Evolutionary conservation across 2,888 invertebrate species (phyloP), one percentile per base, ranked within the genome.

Genomic region (Neoitamus cyanurus): DNA sequence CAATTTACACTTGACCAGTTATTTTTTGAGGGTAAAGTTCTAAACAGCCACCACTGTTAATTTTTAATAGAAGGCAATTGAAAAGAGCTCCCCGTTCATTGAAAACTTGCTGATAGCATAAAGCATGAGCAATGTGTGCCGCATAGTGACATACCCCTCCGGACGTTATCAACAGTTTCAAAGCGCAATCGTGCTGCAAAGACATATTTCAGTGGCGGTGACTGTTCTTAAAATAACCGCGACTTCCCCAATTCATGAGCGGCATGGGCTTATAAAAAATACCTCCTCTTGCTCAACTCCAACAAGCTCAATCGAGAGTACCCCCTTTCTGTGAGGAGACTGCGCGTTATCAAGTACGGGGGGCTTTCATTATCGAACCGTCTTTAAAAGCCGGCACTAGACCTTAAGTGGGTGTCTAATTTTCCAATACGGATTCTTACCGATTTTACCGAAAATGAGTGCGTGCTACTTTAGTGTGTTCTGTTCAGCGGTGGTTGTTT

Each of bases 401-500:
- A 46, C 46, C 13, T 77, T 42, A 15, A 73, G 37, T 5, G 36
- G n/a, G 20, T 73, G 34, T 34, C 73, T 11, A 73, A 20, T 73
- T 15, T n/a, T 31, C 2, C 6, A 72, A 30, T 72, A 13, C 72
- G 11, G 4, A 20, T 37, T 75, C 6, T 20, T 11, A 75, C 15
- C n/a, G 28, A 1, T 11, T 20, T 78, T 46, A 5, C 37, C n/a
- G 37, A 83, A 70, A 83, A 83, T 83, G 83, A 46, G 83, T 46
- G 28, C 37, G 28, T 68, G 83, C 20, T 70, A 25, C 28, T 83
- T 83, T 34, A 48, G 30, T 73, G 83, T 34, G 4, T n/a, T 83
- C 13, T 73, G 25, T 58, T 25, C 70, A 20, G 42, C 48, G 31
- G 7, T 90, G 84, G 88, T 91, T 3, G 88, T 88, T 73, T 88